Conservation (phyloP, 2,797 vertebrate species). For the Scomberomorus guttatus region DNA sequence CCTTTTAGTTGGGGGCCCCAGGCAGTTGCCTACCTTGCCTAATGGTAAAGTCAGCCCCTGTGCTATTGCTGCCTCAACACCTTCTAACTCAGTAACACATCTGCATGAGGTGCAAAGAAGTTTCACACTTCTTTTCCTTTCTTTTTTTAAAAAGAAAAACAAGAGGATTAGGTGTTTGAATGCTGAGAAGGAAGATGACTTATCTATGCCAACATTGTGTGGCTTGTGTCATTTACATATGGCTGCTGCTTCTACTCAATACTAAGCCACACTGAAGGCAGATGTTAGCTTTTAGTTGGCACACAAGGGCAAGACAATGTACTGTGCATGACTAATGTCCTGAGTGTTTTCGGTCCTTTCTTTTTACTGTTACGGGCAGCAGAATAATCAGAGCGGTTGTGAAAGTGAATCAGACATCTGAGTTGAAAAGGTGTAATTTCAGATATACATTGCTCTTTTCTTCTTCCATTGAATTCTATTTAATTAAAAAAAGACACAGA, state of each 20-base stretch:
- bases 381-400: conserved; percentile 52
- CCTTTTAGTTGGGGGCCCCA: no score
- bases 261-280: conserved; percentile 56
- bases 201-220: conserved; percentile 38
- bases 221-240: conserved; percentile 42
- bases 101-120: conserved; percentile 8
- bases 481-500: conserved; percentile 64
- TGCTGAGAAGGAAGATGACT: conserved; percentile 33
- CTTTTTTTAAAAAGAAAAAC: conserved; percentile 14
- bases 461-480: conserved; percentile 51
- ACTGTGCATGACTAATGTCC: conserved; percentile 71
- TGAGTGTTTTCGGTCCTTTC: conserved; percentile 41
- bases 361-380: conserved; percentile 29
- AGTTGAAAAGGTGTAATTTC: conserved; percentile 56
- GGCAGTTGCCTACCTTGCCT: no score
- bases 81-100: conserved; percentile 38
- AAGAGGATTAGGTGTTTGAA: background rate
- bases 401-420: conserved; percentile 53
- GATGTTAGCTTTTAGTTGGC: conserved; percentile 66
- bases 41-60: no score
- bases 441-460: conserved; percentile 41
- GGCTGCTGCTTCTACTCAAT: conserved; percentile 29
- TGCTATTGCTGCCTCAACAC: conserved; percentile 40
- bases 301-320: conserved; percentile 54
- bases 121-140: conserved; percentile 4